A percentile compares a stretch with the other conserved stretches of the same genome.
phyloP scores from a whole-genome alignment of 2,113 vertebrate genomes.

The Conger conger region DNA sequence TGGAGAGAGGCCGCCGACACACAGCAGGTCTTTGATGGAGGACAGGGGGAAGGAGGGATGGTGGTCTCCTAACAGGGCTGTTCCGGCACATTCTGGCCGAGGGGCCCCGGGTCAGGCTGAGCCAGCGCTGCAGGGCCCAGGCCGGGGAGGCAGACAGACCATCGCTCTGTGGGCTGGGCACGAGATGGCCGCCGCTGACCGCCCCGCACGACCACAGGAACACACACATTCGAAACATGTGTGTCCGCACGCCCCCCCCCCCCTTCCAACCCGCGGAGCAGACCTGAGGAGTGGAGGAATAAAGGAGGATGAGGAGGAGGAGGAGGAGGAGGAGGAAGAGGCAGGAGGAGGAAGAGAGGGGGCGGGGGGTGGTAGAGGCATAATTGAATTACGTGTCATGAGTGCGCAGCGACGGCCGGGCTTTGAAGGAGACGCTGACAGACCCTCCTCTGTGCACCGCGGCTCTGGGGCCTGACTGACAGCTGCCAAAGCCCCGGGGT shows the following conservation, averaged over 20 bases:
- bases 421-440: slow-evolving; percentile 66
- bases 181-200: too few species aligned
- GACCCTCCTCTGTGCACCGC: slow-evolving; percentile 61
- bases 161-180: too few species aligned
- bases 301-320: slow-evolving; percentile 49
- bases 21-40: too few species aligned
- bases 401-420: slow-evolving; percentile 69
- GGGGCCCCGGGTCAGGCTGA: too few species aligned
- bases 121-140: too few species aligned
- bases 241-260: neutral
- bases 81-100: too few species aligned
- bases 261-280: slow-evolving; percentile 45
- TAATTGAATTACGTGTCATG: slow-evolving; percentile 77
- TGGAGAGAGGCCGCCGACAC: too few species aligned
- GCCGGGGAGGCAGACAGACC: too few species aligned
- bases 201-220: too few species aligned
- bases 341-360: slow-evolving; percentile 44
- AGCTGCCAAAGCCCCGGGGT: slow-evolving; percentile 57
- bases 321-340: slow-evolving; percentile 45
- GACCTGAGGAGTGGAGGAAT: slow-evolving; percentile 77
- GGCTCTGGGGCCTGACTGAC: slow-evolving; percentile 69
- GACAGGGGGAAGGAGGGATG: too few species aligned
- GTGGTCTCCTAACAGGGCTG: too few species aligned
- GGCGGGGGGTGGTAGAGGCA: slow-evolving; percentile 40
- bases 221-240: neutral